Evolutionary conservation across 2,888 invertebrate species (phyloP).

Genomic region (Oxyteleia sp.): DNA sequence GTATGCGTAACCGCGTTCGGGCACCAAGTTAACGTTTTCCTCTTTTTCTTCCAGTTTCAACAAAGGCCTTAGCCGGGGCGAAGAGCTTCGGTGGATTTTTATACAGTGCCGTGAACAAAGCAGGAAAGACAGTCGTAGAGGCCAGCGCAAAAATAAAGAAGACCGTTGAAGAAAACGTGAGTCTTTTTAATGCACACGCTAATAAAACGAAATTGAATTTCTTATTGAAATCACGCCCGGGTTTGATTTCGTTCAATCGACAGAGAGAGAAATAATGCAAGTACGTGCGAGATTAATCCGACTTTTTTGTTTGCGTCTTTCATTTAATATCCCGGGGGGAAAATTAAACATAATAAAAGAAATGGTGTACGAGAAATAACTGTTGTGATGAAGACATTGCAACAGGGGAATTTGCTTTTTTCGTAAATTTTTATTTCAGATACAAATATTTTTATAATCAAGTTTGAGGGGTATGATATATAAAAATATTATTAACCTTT

Average conservation of each 20-base stretch:
- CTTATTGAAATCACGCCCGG: conserved; percentile 13
- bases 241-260: too few relatives aligned
- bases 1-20: conserved; percentile 2
- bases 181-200: conserved; percentile 81
- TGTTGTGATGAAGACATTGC: too few relatives aligned
- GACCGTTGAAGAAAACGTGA: conserved; percentile 98
- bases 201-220: conserved; percentile 22
- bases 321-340: too few relatives aligned
- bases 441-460: too few relatives aligned
- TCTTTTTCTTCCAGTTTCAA: conserved; percentile 90
- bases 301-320: too few relatives aligned
- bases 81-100: conserved; percentile 97
- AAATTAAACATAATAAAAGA: too few relatives aligned
- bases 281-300: neutral
- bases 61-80: conserved; percentile 95
- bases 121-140: conserved; percentile 96
- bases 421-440: too few relatives aligned
- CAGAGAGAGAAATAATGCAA: conserved; percentile 4
- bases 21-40: conserved; percentile 33
- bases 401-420: too few relatives aligned
- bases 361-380: too few relatives aligned
- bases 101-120: conserved; percentile 98
- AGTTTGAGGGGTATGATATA: too few relatives aligned
- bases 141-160: conserved; percentile 97
- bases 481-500: too few relatives aligned